Evolutionary conservation across 2,113 vertebrate species (phyloP), one percentile per base, ranked within the genome.

Genomic region (Osmerus mordax): DNA sequence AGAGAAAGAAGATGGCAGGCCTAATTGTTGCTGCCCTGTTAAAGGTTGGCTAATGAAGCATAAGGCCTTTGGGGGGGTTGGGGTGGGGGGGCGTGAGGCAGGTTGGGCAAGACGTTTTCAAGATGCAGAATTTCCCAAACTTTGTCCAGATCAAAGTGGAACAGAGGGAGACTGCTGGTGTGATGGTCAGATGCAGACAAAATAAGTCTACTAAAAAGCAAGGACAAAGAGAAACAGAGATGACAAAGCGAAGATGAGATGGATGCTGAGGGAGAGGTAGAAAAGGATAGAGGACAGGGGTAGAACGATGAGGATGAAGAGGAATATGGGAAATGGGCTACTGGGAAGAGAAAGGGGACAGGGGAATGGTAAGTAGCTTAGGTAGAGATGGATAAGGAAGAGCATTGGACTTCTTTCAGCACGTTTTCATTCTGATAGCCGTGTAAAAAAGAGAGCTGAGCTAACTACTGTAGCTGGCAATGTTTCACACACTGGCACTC

Each of bases 21-120:
- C 88, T 94, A 94, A 95, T 94, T 93, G 93, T 93, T 93, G 88
- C 85, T 89, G 89, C 81, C 89, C 82, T 72, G 91, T 91, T 93
- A 93, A 95, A 92, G 91, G 92, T 94, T 89, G 87, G 79, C 92
- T 96, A 94, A 95, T 94, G 92, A 96, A 94, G 85, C 90, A 76
- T 83, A 87, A 85, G 89, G 93, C 86, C 90, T 90, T 88, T 86
- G 83, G 1, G 87, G 87, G 89, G 86, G 89, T 88, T 88, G 89
- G 81, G n/a, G 7, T 28, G 29, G 52, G 52, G 23, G 36, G 29
- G 61, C 47, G 14, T 32, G 47, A 29, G 32, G 23, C 15, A 8
- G 28, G 51, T 19, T 25, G 51, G 47, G n/a, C 9, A 23, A 69
- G 80, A 41, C 59, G 54, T 71, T 67, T 90, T 93, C 87, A 83